A percentile compares a stretch with the other conserved stretches of the same genome.
Evolutionary conservation across 2,888 invertebrate species (phyloP).

Genomic region (Malachius bipustulatus): DNA sequence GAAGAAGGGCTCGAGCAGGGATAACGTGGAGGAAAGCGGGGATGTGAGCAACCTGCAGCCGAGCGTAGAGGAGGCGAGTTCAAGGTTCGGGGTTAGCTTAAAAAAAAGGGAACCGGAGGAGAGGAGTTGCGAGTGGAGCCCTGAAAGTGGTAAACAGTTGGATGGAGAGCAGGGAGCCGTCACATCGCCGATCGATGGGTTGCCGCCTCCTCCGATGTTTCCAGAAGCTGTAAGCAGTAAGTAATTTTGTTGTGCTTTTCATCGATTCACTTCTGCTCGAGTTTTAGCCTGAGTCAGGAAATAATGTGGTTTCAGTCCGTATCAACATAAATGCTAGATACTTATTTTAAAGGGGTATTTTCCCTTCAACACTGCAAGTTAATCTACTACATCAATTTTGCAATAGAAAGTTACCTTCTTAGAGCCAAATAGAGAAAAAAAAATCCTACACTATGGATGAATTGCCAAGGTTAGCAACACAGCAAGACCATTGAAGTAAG

Average conservation of each 20-base stretch:
- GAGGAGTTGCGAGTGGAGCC: constrained; percentile 40
- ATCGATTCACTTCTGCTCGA: not conserved
- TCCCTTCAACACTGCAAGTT: too few species aligned
- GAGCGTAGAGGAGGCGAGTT: constrained; percentile 60
- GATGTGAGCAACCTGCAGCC: constrained; percentile 53
- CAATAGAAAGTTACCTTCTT: too few species aligned
- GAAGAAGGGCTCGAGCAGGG: constrained; percentile 29
- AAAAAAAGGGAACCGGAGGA: constrained; percentile 53
- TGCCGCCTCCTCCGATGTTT: constrained; percentile 33
- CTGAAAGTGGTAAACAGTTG: constrained; percentile 34
- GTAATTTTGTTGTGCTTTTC: constrained; percentile 12
- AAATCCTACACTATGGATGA: too few species aligned
- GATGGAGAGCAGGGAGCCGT: constrained; percentile 39
- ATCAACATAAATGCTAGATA: too few species aligned
- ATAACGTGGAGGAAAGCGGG: constrained; percentile 27
- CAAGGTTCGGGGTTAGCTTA: constrained; percentile 57
- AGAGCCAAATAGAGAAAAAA: too few species aligned
- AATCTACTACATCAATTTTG: too few species aligned
- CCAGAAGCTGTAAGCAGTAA: constrained; percentile 27
- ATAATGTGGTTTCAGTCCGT: too few species aligned
- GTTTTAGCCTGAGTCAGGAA: too few species aligned
- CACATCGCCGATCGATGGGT: constrained; percentile 38
- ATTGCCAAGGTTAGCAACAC: too few species aligned
- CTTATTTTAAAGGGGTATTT: too few species aligned
- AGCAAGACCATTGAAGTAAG: too few species aligned